Conservation (phyloP, 2,888 invertebrate species). For the Sthenelais limicola region DNA sequence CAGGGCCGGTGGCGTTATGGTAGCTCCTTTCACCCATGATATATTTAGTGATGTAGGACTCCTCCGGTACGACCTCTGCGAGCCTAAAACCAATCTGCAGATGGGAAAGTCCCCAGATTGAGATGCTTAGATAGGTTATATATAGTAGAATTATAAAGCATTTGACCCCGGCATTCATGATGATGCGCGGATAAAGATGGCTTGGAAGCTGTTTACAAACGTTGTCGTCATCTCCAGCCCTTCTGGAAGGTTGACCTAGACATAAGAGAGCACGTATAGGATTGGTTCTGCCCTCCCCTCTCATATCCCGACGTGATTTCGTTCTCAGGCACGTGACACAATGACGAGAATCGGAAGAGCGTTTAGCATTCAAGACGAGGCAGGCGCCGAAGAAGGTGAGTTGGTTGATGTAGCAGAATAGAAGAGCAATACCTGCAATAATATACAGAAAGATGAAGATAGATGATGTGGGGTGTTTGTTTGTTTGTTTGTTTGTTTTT, state of each 20-base stretch:
- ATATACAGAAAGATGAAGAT: constrained; percentile 22
- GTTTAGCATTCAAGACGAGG: constrained; percentile 59
- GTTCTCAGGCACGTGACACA: constrained; percentile 52
- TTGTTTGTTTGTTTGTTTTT: too few relatives aligned
- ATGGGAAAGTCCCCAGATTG: constrained; percentile 50
- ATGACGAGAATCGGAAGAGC: constrained; percentile 55
- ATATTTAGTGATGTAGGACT: constrained; percentile 50
- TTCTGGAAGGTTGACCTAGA: constrained; percentile 42
- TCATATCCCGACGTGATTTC: constrained; percentile 49
- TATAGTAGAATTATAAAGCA: constrained; percentile 44
- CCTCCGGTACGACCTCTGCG: constrained; percentile 48
- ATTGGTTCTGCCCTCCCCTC: constrained; percentile 37
- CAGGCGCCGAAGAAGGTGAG: constrained; percentile 63
- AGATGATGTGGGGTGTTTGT: too few relatives aligned
- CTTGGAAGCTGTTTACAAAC: constrained; percentile 42
- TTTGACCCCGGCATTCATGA: constrained; percentile 49
- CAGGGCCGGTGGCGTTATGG: constrained; percentile 48
- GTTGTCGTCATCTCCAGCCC: constrained; percentile 48
- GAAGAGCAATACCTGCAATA: constrained; percentile 60
- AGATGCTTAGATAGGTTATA: constrained; percentile 47
- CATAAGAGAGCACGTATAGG: constrained; percentile 38
- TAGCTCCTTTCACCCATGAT: constrained; percentile 45
- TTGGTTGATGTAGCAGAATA: constrained; percentile 64
- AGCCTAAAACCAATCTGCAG: constrained; percentile 51
- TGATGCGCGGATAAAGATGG: constrained; percentile 30